Conservation (phyloP, 2,113 vertebrate species). For the Cryptotis parvus region DNA sequence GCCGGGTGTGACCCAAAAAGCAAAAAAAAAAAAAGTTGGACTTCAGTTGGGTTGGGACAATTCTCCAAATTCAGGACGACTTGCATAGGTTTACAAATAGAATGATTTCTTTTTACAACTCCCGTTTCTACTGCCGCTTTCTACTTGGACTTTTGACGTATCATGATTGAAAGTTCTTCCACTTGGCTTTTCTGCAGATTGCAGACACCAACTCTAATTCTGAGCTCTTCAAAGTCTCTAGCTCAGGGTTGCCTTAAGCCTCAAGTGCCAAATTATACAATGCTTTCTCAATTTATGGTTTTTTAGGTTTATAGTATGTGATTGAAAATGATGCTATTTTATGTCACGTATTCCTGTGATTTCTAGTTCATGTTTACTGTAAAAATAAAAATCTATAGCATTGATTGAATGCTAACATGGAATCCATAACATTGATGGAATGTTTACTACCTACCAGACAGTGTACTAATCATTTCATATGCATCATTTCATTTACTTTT, state of each 20-base stretch:
- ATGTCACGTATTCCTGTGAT: neutral
- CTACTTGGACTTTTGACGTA: neutral
- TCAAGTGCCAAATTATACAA: constrained; percentile 34
- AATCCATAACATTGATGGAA: neutral
- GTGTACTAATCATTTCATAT: neutral
- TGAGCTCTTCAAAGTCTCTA: neutral
- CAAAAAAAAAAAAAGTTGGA: too few relatives aligned
- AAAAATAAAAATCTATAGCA: constrained; percentile 31
- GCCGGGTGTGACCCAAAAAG: too few relatives aligned
- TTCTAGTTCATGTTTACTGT: constrained; percentile 16
- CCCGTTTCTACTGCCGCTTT: neutral
- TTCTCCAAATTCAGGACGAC: neutral
- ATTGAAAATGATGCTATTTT: neutral
- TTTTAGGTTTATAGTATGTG: neutral
- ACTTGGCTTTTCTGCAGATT: neutral
- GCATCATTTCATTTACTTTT: neutral
- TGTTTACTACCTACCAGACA: neutral
- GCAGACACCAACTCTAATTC: neutral
- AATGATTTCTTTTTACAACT: neutral
- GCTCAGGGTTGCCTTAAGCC: neutral
- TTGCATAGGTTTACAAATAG: neutral
- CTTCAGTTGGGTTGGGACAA: neutral
- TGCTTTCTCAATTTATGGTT: neutral
- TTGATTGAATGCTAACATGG: too few relatives aligned
- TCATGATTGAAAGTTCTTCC: neutral